Evolutionary conservation across 1,140 invertebrate genomes (phyloP).

Genomic region (Apis laboriosa): DNA sequence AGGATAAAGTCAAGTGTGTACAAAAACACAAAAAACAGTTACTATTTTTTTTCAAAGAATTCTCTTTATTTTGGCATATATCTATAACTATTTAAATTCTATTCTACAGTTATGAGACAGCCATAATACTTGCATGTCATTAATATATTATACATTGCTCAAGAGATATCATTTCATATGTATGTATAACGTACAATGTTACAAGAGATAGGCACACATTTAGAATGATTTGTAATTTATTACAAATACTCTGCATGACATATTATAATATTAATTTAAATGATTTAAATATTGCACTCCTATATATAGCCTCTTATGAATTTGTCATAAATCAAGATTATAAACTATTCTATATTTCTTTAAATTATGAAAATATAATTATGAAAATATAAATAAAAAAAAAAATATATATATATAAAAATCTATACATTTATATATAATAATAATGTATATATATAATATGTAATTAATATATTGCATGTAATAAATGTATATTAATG

Average conservation of each 20-base stretch:
- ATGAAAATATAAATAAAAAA: no score
- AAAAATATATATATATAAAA: constrained; percentile 12
- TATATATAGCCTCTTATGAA: constrained; percentile 1
- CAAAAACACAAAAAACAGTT: constrained; percentile 62
- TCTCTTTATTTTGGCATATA: constrained; percentile 73
- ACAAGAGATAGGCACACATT: constrained; percentile 42
- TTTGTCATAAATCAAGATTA: neutral
- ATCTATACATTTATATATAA: neutral
- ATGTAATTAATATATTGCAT: no score
- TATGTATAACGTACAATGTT: constrained; percentile 31
- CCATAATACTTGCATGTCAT: constrained; percentile 33
- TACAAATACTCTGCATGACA: constrained; percentile 34
- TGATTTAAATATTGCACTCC: constrained; percentile 17
- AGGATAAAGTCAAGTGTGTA: constrained; percentile 60
- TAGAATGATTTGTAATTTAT: constrained; percentile 41
- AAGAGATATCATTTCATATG: constrained; percentile 22
- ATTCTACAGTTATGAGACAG: constrained; percentile 54
- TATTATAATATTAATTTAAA: constrained; percentile 14
- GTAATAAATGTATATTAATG: no score
- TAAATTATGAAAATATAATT: neutral
- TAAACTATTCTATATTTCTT: neutral
- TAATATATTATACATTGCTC: constrained; percentile 42
- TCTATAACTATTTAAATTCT: constrained; percentile 49
- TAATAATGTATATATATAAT: neutral
- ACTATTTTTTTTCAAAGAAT: constrained; percentile 59